Percentiles rank a stretch among this genome's conserved stretches.
These are phyloP conservation scores for Trichogramma pretiosum DNA, from an alignment of 1,140 invertebrate genomes.

Conservation along the genomic window DNA sequence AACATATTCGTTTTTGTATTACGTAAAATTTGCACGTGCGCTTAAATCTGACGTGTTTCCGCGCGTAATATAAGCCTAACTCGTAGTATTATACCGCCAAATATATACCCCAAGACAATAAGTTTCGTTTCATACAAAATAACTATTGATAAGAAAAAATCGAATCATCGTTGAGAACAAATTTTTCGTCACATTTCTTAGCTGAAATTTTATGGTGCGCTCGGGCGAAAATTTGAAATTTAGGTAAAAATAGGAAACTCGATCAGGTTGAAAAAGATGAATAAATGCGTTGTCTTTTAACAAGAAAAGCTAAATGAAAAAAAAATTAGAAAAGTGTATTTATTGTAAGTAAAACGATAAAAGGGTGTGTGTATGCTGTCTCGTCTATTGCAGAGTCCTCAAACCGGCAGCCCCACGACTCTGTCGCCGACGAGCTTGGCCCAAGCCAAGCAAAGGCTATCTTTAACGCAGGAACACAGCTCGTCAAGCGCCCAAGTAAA, in stretches of 20 bases:
- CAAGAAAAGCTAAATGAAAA: not conserved
- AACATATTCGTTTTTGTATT: not conserved
- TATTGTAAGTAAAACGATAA: no score
- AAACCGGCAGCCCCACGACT: conserved; percentile 60
- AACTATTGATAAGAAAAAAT: no score
- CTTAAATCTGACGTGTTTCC: conserved; percentile 7
- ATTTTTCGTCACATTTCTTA: no score
- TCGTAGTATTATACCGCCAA: no score
- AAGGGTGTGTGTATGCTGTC: conserved; percentile 22
- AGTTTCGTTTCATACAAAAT: no score
- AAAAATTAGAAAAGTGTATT: no score
- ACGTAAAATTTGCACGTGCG: conserved; percentile 11
- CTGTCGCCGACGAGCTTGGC: conserved; percentile 61
- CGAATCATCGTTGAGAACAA: no score
- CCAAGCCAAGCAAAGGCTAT: conserved; percentile 48
- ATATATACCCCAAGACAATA: no score
- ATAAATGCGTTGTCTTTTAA: no score
- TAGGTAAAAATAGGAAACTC: not conserved
- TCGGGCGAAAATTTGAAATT: not conserved
- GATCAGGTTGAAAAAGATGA: no score
- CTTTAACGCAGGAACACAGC: conserved; percentile 46
- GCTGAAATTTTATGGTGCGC: no score
- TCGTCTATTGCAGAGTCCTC: conserved; percentile 55
- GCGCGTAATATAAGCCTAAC: conserved; percentile 1
- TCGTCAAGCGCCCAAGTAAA: conserved; percentile 45